Percentiles rank a stretch among this genome's conserved stretches.
Evolutionary conservation across 2,113 vertebrate genomes (phyloP).

Genomic region (Myrmecophaga tridactyla): DNA sequence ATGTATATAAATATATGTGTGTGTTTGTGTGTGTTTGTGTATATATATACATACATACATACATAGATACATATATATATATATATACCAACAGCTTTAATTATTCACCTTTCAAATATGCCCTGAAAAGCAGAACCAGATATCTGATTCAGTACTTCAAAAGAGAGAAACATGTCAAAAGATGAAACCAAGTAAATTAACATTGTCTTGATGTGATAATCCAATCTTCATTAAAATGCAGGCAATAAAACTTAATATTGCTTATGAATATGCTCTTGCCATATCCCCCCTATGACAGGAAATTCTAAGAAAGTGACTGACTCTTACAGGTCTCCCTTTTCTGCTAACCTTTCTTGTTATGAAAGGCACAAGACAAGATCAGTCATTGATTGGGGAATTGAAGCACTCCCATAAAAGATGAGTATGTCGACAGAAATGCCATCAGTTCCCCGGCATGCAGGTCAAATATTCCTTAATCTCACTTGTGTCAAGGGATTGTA

Average conservation of each 20-base stretch:
- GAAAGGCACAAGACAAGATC: slow-evolving; percentile 69
- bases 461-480: slow-evolving; percentile 72
- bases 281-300: background rate
- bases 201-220: background rate
- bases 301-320: slow-evolving; percentile 47
- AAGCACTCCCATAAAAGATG: slow-evolving; percentile 70
- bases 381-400: slow-evolving; percentile 70
- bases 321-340: slow-evolving; percentile 39
- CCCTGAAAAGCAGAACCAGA: background rate
- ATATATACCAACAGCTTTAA: background rate
- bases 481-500: slow-evolving; percentile 18
- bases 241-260: background rate
- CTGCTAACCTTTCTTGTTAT: slow-evolving; percentile 66
- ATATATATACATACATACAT: too few species aligned
- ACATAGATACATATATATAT: background rate
- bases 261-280: slow-evolving; percentile 30
- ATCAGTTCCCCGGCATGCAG: slow-evolving; percentile 11
- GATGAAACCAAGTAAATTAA: background rate
- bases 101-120: background rate
- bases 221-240: slow-evolving; percentile 49
- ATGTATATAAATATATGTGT: too few species aligned
- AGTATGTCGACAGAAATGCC: slow-evolving; percentile 37
- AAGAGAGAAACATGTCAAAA: slow-evolving; percentile 19
- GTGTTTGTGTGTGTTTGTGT: too few species aligned
- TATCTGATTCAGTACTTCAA: slow-evolving; percentile 4